Conservation (phyloP, 2,113 vertebrate genomes). For the Gracilinanus agilis region DNA sequence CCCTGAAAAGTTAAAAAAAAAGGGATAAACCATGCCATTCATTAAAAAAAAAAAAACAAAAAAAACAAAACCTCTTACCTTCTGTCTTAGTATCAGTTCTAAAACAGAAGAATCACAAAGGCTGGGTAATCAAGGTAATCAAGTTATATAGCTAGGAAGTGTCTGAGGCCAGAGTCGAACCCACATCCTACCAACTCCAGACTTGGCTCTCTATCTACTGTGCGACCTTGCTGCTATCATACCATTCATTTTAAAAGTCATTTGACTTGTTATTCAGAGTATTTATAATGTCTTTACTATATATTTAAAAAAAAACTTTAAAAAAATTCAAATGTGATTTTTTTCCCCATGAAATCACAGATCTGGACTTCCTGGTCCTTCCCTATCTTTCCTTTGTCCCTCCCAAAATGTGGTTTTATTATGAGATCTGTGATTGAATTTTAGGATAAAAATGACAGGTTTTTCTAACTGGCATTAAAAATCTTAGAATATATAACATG, state of each 20-base stretch:
- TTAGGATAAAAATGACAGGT: conserved; percentile 32
- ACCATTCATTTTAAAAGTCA: not conserved
- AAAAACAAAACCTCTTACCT: no score
- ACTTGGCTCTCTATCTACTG: no score
- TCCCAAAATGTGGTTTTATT: conserved; percentile 44
- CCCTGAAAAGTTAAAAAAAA: conserved; percentile 79
- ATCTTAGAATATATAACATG: conserved; percentile 24
- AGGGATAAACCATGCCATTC: not conserved
- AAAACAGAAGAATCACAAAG: no score
- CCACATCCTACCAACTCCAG: no score
- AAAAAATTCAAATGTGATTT: conserved; percentile 41
- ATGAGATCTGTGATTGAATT: conserved; percentile 49
- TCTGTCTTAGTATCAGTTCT: no score
- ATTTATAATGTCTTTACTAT: not conserved
- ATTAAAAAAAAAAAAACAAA: not conserved
- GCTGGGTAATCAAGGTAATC: no score
- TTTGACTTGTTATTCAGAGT: not conserved
- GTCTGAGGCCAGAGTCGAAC: no score
- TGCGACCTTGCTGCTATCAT: no score
- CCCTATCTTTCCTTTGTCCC: not conserved
- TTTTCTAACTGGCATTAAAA: conserved; percentile 50
- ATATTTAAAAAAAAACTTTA: conserved; percentile 10
- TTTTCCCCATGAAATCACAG: not conserved
- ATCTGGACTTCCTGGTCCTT: not conserved
- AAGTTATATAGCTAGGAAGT: no score